Base-by-base conservation (phyloP, 2,797 vertebrate species). In the Kryptopterus vitreolus region DNA sequence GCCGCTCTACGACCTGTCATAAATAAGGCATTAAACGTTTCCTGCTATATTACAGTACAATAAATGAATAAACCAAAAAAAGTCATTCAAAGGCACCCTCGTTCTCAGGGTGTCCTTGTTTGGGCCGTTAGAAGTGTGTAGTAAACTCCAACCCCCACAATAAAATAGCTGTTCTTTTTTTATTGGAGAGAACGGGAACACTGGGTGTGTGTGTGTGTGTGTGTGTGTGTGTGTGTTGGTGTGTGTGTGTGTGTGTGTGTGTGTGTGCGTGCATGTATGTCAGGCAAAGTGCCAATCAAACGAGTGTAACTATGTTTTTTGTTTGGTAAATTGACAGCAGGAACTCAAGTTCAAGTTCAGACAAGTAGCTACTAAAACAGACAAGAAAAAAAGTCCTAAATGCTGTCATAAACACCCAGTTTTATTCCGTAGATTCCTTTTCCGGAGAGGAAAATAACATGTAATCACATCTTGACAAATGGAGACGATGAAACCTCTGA, bases 101-200 rank as follows among this genome's bases (percentile, higher is more conserved):
- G 43, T 31, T 8, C n/a, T 29, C n/a, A 50, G 18, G 52, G 16
- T 53, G 31, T 16, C 18, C 9, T 13, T 57, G 52, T 57, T 55
- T 5, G 18, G 38, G 7, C 22, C 38, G 22, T 3, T n/a, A 57
- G 33, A 73, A 57, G 68, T 59, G 43, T 31, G 33, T 18, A 18
- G 35, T 73, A 73, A 73, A 50, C 50, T 70, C 55, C 52, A 71
- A n/a, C 79, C 53, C 68, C 79, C 12, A 22, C 11, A 53, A 29
- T 82, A 80, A 86, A 84, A 81, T 71, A 76, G 38, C 65, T 77
- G 80, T 80, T 74, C 22, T 72, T 75, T 35, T 76, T 84, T 86
- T 78, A 82, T 66, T 73, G 63, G 58, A 52, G 71, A 78, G 80
- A 76, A 65, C 7, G 4, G 69, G 70, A 84, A 83, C 75, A 77